Percentiles rank a stretch among this genome's conserved stretches.
Conservation (phyloP, 2,888 invertebrate genomes). For the Tolmerus cingulatus region DNA sequence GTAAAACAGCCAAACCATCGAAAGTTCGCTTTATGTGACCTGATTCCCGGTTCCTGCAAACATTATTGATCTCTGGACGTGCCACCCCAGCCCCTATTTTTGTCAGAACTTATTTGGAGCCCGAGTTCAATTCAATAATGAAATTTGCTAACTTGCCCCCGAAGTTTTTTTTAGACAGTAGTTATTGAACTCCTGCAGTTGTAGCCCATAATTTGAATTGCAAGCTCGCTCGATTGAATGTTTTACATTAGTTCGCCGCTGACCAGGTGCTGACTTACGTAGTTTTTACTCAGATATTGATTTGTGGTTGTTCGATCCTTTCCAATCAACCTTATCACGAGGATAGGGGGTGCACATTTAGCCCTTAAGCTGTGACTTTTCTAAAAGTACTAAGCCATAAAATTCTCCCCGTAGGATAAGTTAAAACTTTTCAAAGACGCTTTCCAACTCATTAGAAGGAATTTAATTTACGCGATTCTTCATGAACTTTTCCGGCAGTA, state of each 20-base stretch:
- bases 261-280: conserved; percentile 13
- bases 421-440: neutral
- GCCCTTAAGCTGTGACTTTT: neutral
- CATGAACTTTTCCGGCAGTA: neutral
- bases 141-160: conserved; percentile 4
- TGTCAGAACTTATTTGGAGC: neutral
- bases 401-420: neutral
- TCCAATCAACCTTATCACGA: neutral
- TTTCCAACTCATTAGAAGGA: neutral
- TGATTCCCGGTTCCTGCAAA: conserved; percentile 6
- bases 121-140: conserved; percentile 9
- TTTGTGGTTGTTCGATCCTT: neutral
- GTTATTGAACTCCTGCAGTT: conserved; percentile 17
- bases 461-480: neutral
- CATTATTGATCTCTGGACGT: conserved; percentile 26
- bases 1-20: conserved; percentile 29
- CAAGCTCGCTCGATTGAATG: neutral
- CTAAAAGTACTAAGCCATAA: neutral
- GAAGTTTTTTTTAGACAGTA: neutral
- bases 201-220: neutral
- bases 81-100: neutral
- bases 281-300: conserved; percentile 4
- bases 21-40: conserved; percentile 26
- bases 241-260: neutral
- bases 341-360: neutral